A percentile compares a stretch with the other conserved stretches of the same genome.
These are phyloP conservation scores for Aldrovandia affinis DNA, from an alignment of 2,797 vertebrate species.

Conservation along the genomic window DNA sequence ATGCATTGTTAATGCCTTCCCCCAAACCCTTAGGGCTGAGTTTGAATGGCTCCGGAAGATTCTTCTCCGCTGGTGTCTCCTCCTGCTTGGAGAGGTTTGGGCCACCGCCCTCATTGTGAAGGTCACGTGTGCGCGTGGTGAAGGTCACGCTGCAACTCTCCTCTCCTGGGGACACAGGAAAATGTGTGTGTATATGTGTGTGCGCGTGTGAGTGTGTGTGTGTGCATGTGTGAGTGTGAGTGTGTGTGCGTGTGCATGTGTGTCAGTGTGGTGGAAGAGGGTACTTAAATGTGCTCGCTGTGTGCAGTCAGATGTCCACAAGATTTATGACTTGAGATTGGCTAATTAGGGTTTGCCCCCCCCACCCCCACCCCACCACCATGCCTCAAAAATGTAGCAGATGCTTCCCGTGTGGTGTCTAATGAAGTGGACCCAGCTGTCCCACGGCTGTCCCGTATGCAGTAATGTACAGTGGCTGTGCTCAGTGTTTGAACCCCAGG, in stretches of 20 bases:
- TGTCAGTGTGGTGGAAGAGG: background rate
- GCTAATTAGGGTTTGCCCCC: constrained; percentile 8
- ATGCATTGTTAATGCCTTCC: constrained; percentile 2
- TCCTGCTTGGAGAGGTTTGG: no score
- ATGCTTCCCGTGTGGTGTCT: background rate
- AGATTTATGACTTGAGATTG: constrained; percentile 10
- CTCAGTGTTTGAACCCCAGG: background rate
- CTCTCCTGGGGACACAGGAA: background rate
- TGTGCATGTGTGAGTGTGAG: background rate
- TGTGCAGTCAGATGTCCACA: constrained; percentile 6
- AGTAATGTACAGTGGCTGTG: background rate
- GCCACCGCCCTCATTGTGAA: background rate
- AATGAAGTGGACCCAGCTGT: constrained; percentile 1
- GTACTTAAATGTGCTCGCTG: background rate
- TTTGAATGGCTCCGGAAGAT: background rate
- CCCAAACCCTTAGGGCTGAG: background rate
- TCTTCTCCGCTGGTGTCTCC: background rate
- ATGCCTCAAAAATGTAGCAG: constrained; percentile 4
- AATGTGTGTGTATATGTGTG: constrained; percentile 19
- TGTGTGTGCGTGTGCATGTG: background rate
- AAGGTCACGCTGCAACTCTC: background rate
- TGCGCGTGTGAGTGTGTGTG: background rate
- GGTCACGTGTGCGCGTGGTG: background rate
- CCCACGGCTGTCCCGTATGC: background rate
- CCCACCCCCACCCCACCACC: background rate